A percentile compares a stretch with the other conserved stretches of the same genome.
Evolutionary conservation across 2,797 vertebrate genomes (phyloP).

Genomic region (Falco berigora): DNA sequence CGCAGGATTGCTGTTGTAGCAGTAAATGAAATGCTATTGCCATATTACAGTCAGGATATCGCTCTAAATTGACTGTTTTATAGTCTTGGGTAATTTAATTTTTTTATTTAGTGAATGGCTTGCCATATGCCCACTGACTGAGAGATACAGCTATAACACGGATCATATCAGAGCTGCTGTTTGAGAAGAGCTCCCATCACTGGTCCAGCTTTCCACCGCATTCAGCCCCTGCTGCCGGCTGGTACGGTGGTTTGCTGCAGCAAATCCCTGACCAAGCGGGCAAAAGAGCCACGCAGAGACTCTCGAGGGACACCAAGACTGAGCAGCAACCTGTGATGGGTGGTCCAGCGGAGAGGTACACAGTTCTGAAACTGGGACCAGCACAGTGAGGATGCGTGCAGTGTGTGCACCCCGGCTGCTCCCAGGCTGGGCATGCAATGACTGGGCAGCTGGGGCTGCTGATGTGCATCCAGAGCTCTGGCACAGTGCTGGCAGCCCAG

Average conservation of each 20-base stretch:
- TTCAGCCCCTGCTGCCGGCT: not conserved
- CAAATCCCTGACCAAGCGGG: not conserved
- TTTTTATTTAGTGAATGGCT: not conserved
- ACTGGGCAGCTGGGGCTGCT: not conserved
- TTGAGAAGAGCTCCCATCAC: not conserved
- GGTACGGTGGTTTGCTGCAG: not conserved
- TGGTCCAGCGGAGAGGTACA: accelerated
- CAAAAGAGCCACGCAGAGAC: not conserved
- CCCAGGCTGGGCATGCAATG: not conserved
- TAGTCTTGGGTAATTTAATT: slow-evolving; percentile 36
- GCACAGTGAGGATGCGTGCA: accelerated
- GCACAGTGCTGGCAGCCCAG: not conserved
- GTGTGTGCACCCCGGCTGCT: not conserved
- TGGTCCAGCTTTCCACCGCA: accelerated
- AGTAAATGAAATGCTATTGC: slow-evolving; percentile 3
- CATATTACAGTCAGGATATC: not conserved
- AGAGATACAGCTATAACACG: not conserved
- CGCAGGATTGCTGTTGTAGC: not conserved
- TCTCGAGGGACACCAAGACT: not conserved
- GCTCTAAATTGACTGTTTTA: slow-evolving; percentile 39
- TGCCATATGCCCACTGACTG: slow-evolving; percentile 14
- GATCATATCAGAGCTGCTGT: not conserved
- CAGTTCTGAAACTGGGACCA: not conserved
- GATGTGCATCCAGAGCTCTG: not conserved
- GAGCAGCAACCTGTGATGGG: not conserved